phyloP scores from a whole-genome alignment of 2,113 vertebrate species.

The Microcebus tavaratra region DNA sequence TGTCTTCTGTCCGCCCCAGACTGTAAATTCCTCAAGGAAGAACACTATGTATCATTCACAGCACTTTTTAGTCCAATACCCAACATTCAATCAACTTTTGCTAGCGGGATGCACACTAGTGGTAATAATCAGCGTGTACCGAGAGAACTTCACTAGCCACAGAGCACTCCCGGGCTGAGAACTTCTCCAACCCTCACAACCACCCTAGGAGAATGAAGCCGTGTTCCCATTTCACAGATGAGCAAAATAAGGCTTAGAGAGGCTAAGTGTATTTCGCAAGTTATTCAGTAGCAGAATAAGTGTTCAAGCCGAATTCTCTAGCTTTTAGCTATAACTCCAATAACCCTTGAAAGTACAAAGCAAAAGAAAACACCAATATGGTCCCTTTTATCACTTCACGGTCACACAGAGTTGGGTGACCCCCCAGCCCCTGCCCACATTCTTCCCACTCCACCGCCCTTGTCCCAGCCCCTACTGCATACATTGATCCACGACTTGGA shows the following conservation, averaged over 20 bases:
- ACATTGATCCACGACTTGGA: conserved; percentile 93
- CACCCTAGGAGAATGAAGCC: neutral
- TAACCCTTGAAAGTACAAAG: neutral
- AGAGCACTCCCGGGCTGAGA: neutral
- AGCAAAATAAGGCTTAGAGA: neutral
- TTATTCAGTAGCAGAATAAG: neutral
- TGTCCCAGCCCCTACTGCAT: conserved; percentile 69
- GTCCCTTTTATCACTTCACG: neutral
- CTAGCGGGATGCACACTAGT: neutral
- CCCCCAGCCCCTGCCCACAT: neutral
- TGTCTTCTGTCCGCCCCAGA: neutral
- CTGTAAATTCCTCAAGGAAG: neutral
- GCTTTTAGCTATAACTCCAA: neutral
- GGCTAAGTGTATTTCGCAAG: neutral
- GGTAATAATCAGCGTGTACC: neutral
- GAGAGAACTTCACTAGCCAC: neutral
- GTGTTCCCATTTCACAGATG: neutral
- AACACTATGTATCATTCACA: neutral
- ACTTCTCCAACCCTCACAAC: neutral
- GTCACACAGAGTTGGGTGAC: neutral
- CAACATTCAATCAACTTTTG: neutral
- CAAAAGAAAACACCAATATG: neutral
- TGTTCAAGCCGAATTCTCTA: neutral
- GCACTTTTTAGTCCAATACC: neutral
- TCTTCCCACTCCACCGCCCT: neutral